Evolutionary conservation across 2,797 vertebrate genomes (phyloP).

Genomic region (Melanotaenia nigrans): DNA sequence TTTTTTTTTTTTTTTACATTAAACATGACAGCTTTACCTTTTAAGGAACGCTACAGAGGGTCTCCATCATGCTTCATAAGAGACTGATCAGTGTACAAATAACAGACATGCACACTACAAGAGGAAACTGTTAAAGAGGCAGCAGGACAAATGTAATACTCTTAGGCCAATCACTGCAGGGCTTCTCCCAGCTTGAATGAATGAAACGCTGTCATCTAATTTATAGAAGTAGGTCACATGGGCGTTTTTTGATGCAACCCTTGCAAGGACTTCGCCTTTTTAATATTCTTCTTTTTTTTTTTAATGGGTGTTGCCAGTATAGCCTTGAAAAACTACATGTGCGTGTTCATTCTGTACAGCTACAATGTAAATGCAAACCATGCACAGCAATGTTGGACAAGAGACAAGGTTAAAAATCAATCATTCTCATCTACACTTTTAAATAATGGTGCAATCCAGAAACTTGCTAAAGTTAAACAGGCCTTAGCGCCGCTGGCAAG

Average conservation of each 20-base stretch:
- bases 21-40: constrained; percentile 66
- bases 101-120: constrained; percentile 60
- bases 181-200: constrained; percentile 64
- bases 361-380: constrained; percentile 17
- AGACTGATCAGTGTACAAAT: constrained; percentile 53
- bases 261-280: constrained; percentile 47
- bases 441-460: constrained; percentile 47
- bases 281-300: constrained; percentile 47
- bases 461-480: constrained; percentile 47
- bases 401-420: constrained; percentile 39
- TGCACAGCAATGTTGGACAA: constrained; percentile 25
- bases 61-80: constrained; percentile 32
- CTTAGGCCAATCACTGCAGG: constrained; percentile 51
- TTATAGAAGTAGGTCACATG: constrained; percentile 65
- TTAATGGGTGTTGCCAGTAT: constrained; percentile 25
- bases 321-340: constrained; percentile 21
- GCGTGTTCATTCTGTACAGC: constrained; percentile 10
- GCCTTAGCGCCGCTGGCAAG: constrained; percentile 44
- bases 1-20: constrained; percentile 55
- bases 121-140: constrained; percentile 65
- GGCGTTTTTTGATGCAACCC: constrained; percentile 60
- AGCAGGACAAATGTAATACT: constrained; percentile 59
- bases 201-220: constrained; percentile 67
- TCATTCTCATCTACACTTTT: constrained; percentile 35
- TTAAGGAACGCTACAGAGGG: constrained; percentile 50